These are phyloP conservation scores for rabbit (Oryctolagus cuniculus) DNA, from an alignment of 2,113 vertebrate genomes.

Conservation along the genomic window DNA sequence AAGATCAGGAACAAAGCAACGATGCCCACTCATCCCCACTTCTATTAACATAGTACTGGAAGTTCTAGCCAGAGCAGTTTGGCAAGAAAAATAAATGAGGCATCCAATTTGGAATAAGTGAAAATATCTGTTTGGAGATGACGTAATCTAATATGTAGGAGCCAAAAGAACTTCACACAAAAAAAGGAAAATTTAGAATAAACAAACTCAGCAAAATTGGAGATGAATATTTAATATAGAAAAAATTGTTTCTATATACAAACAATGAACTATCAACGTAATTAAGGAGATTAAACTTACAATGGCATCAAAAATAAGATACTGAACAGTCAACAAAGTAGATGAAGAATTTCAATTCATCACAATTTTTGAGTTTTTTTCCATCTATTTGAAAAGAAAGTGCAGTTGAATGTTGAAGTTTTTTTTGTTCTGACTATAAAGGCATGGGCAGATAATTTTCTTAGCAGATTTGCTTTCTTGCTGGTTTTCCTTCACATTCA, in stretches of 20 bases:
- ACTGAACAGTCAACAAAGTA: not conserved
- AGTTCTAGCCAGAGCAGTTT: not conserved
- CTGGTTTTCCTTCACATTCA: conserved; percentile 2
- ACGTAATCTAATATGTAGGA: not conserved
- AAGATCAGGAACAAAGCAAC: not conserved
- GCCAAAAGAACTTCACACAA: not conserved
- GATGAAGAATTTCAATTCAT: not conserved
- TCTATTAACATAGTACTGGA: not conserved
- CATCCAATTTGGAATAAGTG: not conserved
- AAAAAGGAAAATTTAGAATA: not conserved
- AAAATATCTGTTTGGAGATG: not conserved
- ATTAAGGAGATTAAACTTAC: not conserved
- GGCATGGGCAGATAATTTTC: not conserved
- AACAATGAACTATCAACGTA: not conserved
- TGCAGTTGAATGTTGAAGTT: not conserved
- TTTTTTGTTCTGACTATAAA: not conserved
- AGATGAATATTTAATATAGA: not conserved
- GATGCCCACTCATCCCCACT: not conserved
- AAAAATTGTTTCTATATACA: not conserved
- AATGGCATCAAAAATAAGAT: not conserved
- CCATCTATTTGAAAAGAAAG: not conserved
- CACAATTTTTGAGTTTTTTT: not conserved
- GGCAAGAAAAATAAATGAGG: not conserved
- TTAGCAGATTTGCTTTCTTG: not conserved
- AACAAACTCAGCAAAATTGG: not conserved